These are phyloP conservation scores for Tenualosa ilisha DNA, from an alignment of 2,797 vertebrate species.

Conservation along the genomic window DNA sequence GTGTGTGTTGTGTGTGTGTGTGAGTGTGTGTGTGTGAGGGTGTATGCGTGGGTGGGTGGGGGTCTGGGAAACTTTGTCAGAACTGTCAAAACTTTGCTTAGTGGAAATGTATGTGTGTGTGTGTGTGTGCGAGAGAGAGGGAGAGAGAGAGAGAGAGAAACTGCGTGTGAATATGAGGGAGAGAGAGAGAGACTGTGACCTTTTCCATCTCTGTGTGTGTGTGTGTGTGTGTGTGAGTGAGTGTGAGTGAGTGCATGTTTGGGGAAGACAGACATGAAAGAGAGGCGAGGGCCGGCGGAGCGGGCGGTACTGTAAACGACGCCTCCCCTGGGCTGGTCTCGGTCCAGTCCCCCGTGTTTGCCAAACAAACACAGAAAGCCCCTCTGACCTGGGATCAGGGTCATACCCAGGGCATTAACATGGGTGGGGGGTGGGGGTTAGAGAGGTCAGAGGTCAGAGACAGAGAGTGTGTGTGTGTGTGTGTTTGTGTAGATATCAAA, in stretches of 20 bases:
- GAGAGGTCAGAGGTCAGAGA: conserved; percentile 27
- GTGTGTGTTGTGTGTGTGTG: neutral
- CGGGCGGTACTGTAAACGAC: neutral
- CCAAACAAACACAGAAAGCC: neutral
- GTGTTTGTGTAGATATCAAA: no score
- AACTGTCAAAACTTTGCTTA: no score
- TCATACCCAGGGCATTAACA: neutral
- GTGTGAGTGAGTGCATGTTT: neutral
- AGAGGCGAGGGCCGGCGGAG: neutral
- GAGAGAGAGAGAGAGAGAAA: no score
- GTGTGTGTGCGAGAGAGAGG: neutral
- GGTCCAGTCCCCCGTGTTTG: neutral
- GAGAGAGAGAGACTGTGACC: neutral
- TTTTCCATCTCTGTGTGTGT: neutral
- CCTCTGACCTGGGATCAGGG: neutral
- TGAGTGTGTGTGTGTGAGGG: neutral
- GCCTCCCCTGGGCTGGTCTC: neutral
- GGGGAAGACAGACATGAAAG: neutral
- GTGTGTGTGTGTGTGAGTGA: neutral
- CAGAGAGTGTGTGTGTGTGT: neutral
- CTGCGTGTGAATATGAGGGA: neutral
- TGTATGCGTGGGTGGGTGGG: neutral
- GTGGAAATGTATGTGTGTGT: neutral
- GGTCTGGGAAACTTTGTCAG: no score
- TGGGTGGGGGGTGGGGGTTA: neutral